Conservation (phyloP, 2,888 invertebrate genomes). For the Germaria angustata region DNA sequence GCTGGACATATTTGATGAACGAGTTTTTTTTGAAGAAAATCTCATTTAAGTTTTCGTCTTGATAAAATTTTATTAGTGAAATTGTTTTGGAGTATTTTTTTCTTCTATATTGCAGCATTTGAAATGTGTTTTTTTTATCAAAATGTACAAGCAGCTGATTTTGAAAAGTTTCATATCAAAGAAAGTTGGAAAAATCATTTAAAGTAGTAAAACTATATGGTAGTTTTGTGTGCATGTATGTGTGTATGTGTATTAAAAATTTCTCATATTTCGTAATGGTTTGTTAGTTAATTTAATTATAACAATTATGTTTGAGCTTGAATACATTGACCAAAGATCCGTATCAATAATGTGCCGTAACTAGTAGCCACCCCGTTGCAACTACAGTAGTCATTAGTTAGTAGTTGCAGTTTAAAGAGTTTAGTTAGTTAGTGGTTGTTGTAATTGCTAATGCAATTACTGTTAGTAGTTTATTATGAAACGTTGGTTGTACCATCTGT, state of each 20-base stretch:
- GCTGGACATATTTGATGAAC: too few relatives aligned
- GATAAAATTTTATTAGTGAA: too few relatives aligned
- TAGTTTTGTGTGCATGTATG: too few relatives aligned
- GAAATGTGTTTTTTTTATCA: too few relatives aligned
- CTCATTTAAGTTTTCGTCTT: too few relatives aligned
- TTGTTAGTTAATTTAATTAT: slow-evolving; percentile 60
- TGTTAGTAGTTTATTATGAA: background rate
- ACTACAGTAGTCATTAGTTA: background rate
- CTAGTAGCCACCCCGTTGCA: background rate
- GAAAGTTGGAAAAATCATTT: background rate
- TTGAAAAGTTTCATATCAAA: background rate
- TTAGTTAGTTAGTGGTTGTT: background rate
- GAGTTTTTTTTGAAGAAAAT: too few relatives aligned
- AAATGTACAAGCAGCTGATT: background rate
- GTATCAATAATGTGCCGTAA: slow-evolving; percentile 15
- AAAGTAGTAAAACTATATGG: background rate
- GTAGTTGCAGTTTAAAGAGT: background rate
- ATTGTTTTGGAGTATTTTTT: too few relatives aligned
- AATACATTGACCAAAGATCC: slow-evolving; percentile 33
- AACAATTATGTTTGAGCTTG: slow-evolving; percentile 48
- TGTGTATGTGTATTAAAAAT: too few relatives aligned
- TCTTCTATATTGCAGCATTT: too few relatives aligned
- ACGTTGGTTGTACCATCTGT: background rate
- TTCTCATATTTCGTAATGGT: slow-evolving; percentile 46
- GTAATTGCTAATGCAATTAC: background rate